Evolutionary conservation across 1,140 invertebrate genomes (phyloP).

Genomic region (Nasonia giraulti): DNA sequence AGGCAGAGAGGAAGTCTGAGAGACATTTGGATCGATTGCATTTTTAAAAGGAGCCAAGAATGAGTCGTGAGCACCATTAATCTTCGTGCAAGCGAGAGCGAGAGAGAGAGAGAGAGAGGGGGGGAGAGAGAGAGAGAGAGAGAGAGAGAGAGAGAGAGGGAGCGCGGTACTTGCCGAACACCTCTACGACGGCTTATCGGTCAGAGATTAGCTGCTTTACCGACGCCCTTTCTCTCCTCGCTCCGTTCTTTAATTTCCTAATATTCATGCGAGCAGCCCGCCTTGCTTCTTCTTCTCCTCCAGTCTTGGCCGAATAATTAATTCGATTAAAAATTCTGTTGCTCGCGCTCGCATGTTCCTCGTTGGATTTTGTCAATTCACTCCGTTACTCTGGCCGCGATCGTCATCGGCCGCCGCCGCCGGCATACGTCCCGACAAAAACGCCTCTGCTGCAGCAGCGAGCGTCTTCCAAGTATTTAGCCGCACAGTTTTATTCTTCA

Average conservation of each 20-base stretch:
- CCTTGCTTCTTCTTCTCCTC: not conserved
- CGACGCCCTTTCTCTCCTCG: not conserved
- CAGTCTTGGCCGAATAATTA: slow-evolving; percentile 8
- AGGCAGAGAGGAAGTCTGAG: slow-evolving; percentile 36
- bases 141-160: no score
- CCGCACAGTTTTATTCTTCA: not conserved
- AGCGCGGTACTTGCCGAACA: no score
- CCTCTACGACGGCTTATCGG: not conserved
- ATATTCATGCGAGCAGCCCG: slow-evolving; percentile 7
- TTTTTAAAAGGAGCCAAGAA: slow-evolving; percentile 16
- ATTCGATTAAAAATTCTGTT: slow-evolving; percentile 18
- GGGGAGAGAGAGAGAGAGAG: no score
- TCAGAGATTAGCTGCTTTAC: slow-evolving; percentile 1
- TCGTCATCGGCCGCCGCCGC: not conserved
- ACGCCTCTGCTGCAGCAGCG: not conserved
- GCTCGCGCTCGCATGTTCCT: not conserved
- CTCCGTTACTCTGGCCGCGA: slow-evolving; percentile 17
- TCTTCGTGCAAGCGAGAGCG: not conserved
- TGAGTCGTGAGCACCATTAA: slow-evolving; percentile 1
- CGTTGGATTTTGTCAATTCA: slow-evolving; percentile 33
- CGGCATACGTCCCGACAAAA: not conserved
- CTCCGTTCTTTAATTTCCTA: not conserved
- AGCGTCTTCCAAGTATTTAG: not conserved
- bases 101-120: no score
- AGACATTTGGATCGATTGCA: slow-evolving; percentile 27